Evolutionary conservation across 2,888 invertebrate genomes (phyloP), one percentile per base, ranked within the genome.

Genomic region (Nudaria mundana): DNA sequence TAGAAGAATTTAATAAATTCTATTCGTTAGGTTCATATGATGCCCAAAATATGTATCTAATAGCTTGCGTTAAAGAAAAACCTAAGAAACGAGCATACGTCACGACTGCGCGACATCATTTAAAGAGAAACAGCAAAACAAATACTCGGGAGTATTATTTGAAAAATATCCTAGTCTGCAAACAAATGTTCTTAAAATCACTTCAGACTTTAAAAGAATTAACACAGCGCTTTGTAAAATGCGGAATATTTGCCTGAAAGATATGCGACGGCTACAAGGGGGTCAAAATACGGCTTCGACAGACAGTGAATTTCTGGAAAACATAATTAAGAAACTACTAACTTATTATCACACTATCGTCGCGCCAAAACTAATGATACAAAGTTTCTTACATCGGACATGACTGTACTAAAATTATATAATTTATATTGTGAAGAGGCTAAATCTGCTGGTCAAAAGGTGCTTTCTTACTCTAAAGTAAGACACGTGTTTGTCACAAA

Each of bases 61-160:
- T 36, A 43, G 43, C 38, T 38, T 38, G 33, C 10, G 43, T 38
- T 20, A 43, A 37, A 16, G 34, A 35, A 43, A 43, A 15, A 11
- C 34, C 44, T 36, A 23, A 32, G 24, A 44, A 44, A 35, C 44
- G 39, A 32, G 31, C 44, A 39, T 44, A 44, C 28, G 44, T 40
- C 34, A 33, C 44, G 28, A 10, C 30, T 33, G 25, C 26, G 26
- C 33, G 12, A 31, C 22, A 26, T 31, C 34, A 26, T 23, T 30
- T 16, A 18, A 38, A 37, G 23, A 37, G 32, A 22, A 23, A 23
- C 5, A n/a, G n/a, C n/a, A 38, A 32, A 26, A 32, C 38, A 12
- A 30, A 15, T 18, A 37, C 29, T 37, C 28, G 30, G 28, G 25
- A 30, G 20, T 40, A 37, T 30, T 16, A 29, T 23, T 24, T 42